Evolutionary conservation across 2,113 vertebrate species (phyloP).

Genomic region (Zingel zingel): DNA sequence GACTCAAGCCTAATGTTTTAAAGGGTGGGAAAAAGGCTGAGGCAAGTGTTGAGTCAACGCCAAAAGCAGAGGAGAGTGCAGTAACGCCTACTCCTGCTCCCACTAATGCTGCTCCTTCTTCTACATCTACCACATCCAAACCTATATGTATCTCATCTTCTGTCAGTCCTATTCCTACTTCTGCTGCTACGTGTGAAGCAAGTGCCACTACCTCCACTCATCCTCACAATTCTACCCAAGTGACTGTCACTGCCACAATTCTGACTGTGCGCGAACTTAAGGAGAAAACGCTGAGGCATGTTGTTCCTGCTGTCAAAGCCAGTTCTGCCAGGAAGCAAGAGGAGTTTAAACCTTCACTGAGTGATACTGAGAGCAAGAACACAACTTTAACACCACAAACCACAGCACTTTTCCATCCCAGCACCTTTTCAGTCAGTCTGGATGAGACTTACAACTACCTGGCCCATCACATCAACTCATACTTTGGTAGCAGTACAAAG

Average conservation of each 20-base stretch:
- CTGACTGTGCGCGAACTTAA: constrained; percentile 38
- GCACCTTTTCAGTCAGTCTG: constrained; percentile 87
- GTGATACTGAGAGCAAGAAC: constrained; percentile 37
- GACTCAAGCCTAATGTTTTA: constrained; percentile 85
- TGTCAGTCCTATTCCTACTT: constrained; percentile 2
- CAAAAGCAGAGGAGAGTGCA: constrained; percentile 69
- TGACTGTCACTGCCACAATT: not conserved
- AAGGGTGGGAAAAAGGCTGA: constrained; percentile 77
- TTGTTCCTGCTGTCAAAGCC: constrained; percentile 52
- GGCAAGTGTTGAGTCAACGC: constrained; percentile 55
- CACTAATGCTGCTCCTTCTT: constrained; percentile 3
- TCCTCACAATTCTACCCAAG: constrained; percentile 27
- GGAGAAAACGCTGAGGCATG: constrained; percentile 72
- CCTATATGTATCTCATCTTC: constrained; percentile 13
- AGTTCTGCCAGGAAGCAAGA: constrained; percentile 50
- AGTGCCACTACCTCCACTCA: constrained; percentile 48
- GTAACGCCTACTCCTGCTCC: constrained; percentile 14
- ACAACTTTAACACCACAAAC: constrained; percentile 31
- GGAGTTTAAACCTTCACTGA: constrained; percentile 32
- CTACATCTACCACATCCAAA: constrained; percentile 39
- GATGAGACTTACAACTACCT: constrained; percentile 93
- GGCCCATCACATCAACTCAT: constrained; percentile 92
- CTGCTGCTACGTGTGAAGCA: constrained; percentile 35
- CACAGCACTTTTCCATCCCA: constrained; percentile 88
- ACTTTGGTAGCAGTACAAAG: constrained; percentile 85